Base-by-base conservation (phyloP, 2,797 vertebrate species). In the Dryobates pubescens region DNA sequence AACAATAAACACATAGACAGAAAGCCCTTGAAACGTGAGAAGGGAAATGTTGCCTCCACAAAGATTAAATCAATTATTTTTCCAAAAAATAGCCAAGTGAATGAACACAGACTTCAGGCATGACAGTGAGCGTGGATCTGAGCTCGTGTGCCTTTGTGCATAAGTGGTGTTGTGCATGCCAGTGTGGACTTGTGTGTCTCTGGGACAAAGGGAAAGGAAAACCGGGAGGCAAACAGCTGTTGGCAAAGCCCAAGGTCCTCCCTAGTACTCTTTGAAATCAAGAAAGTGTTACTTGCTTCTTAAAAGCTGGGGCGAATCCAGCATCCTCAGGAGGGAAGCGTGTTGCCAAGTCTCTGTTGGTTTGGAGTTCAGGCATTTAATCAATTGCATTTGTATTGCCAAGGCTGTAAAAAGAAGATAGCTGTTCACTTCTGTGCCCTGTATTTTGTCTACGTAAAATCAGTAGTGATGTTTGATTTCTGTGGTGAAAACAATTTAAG, bases 351-450 rank as follows among this genome's bases (percentile, higher is more conserved):
- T 82, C 71, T 78, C 23, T 72, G 61, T 90, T 16, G 7, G 45
- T 75, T 83, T 84, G 89, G 90, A 94, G 90, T 82, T 88, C 65
- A 93, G 92, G 90, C 85, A 7, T 92, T 95, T 85, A 87, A 96
- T 96, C 92, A 82, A 82, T 89, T 54, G 57, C 45, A 36, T 71
- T 81, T 77, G 54, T 76, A 86, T 64, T 87, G 80, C 94, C 95
- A 95, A 93, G 41, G 59, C 5, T 90, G 78, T 96, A 53, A 92
- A 96, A 96, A 80, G 73, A 87, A 93, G 96, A 87, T 41, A 89
- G 27, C 65, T 65, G 22, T 47, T 58, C 70, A 84, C 59, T 77
- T 59, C 56, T 45, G 38, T 89, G 80, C 54, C 78, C 81, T 51
- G 1, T 69, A 7, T 83, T 96, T 65, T 45, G 49, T 78, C 74